phyloP scores from a whole-genome alignment of 2,888 invertebrate genomes.

The Ochlodes sylvanus region DNA sequence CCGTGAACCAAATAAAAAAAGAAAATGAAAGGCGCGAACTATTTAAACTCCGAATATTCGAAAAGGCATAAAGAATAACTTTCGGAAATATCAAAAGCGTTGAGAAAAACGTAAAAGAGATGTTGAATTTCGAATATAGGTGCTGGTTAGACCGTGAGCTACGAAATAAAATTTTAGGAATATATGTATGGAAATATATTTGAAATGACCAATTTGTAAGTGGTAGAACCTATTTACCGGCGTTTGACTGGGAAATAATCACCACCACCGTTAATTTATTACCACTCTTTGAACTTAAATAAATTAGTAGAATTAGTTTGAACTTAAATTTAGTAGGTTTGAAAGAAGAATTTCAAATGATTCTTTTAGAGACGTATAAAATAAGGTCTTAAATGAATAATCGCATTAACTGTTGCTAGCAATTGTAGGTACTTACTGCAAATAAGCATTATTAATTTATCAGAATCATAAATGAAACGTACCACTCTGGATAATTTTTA shows the following conservation, averaged over 20 bases:
- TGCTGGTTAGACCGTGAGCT: background rate
- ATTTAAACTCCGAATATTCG: constrained; percentile 24
- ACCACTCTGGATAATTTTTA: too few species aligned
- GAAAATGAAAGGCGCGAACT: constrained; percentile 18
- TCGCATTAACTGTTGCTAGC: too few species aligned
- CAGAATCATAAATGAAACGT: too few species aligned
- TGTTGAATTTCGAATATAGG: constrained; percentile 15
- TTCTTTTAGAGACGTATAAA: too few species aligned
- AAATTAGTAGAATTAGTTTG: too few species aligned
- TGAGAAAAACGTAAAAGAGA: constrained; percentile 11
- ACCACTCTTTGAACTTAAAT: background rate
- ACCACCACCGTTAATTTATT: background rate
- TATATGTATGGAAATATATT: background rate
- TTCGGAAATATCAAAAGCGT: constrained; percentile 23
- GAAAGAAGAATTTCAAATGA: background rate
- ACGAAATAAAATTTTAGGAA: background rate
- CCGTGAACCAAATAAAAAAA: constrained; percentile 3
- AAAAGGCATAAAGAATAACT: constrained; percentile 23
- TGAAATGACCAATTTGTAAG: background rate
- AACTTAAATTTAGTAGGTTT: too few species aligned
- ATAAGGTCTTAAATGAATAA: too few species aligned
- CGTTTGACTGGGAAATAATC: background rate
- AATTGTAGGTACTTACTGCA: too few species aligned
- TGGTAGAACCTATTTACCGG: background rate
- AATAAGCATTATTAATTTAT: too few species aligned